Base-by-base conservation (phyloP, 2,797 vertebrate species). In the Peromyscus attwateri region DNA sequence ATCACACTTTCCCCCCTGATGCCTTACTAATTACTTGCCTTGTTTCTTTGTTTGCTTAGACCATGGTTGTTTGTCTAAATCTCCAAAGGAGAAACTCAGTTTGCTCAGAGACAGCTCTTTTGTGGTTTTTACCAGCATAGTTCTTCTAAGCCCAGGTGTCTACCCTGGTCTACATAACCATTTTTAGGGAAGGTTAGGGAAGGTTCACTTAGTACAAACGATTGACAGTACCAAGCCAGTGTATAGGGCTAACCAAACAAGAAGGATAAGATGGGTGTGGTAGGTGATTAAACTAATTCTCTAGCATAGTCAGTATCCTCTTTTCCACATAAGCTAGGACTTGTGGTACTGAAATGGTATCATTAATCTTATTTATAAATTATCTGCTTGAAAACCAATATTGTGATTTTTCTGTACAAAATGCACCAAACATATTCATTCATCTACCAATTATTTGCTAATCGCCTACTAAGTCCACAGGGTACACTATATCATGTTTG, bases 291-390 rank as follows among this genome's bases (percentile, higher is more conserved):
- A 95, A 94, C 27, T 62, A 52, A 70, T 84, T 83, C 68, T 92
- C 49, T 62, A 43, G 21, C 31, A 73, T 0, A 75, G 5, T 89
- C 82, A 49, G 71, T 96, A 77, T 81, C 68, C 88, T 96, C 85
- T 80, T 70, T 9, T 79, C 1, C 79, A 55, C 23, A 82, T 83
- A 91, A 94, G 92, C 95, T 95, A 92, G 93, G 75, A 84, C 60
- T 75, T 94, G 60, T 68, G 88, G 87, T 92, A 80, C 46, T 92
- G 17, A 75, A 92, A 89, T n/a, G 80, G 34, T 57, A 77, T 84
- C 55, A 83, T 92, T 92, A 84, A 97, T 95, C 94, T 97, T 96
- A 96, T 88, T 96, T 97, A 80, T 25, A 87, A 95, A 92, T 23
- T 87, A 43, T 64, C 68, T 90, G 25, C 66, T 82, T 91, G 43